Base-by-base conservation (phyloP, 1,140 invertebrate genomes). In the Mycetomoellerius zeteki region DNA sequence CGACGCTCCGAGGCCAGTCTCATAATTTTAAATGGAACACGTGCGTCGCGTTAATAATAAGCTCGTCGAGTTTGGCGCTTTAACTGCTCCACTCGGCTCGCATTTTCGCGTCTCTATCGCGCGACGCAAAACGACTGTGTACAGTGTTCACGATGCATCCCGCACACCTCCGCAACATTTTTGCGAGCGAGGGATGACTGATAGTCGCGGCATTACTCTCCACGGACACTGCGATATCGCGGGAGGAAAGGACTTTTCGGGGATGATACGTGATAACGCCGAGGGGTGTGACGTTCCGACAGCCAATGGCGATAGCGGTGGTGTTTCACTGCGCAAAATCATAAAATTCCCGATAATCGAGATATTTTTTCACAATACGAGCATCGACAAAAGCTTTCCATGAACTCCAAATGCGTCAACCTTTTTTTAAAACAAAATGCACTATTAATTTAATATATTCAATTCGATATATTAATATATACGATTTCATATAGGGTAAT, bases 171-270 rank as follows among this genome's bases (percentile, higher is more conserved):
- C 69, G 69, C 14, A 14, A 84, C 33, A 24, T 50, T 60, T n/a
- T 8, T 5, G 69, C 80, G 12, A 47, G 47, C 43, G 24, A 73
- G 27, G 24, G 14, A 12, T 16, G 14, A 69, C 21, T n/a, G 60
- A 24, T 47, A 33, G 30, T 43, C 52, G 54, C 52, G 24, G 6
- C 37, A 84, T 73, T 47, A 27, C 33, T 60, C 33, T 56, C 54
- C 43, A 75, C 27, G 6, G 37, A 14, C 84, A 87, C 84, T 85
- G 89, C 71, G 65, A 87, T 69, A 88, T 60, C 60, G 50, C 30
- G 77, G 67, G 78, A 67, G 52, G 80, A 81, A 80, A 75, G 54
- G 67, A 60, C 24, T 54, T 60, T 60, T 47, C 47, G 27, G 69
- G 54, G 69, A 47, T 72, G 78, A 72, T 73, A 58, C 33, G 78